phyloP scores from a whole-genome alignment of 2,113 vertebrate genomes.

The Malurus alboscapulatus region DNA sequence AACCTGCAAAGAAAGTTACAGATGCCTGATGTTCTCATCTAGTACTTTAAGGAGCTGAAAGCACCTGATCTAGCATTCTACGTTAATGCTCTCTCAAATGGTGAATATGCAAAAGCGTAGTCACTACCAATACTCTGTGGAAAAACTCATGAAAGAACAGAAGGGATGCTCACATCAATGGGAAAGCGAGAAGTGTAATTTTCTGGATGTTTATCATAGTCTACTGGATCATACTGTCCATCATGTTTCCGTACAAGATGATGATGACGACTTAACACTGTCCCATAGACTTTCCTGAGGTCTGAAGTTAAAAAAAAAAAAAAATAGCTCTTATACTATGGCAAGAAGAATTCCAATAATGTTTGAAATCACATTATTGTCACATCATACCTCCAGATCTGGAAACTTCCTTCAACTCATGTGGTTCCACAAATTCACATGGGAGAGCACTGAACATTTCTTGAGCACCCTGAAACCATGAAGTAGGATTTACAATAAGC shows the following conservation, averaged over 20 bases:
- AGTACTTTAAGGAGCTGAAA: background rate
- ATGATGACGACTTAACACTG: slow-evolving; percentile 94
- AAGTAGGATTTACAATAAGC: background rate
- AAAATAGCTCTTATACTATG: background rate
- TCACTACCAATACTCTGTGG: background rate
- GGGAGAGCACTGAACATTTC: slow-evolving; percentile 93
- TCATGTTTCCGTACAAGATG: slow-evolving; percentile 93
- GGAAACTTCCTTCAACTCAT: slow-evolving; percentile 90
- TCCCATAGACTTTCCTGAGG: slow-evolving; percentile 90
- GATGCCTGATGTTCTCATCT: background rate
- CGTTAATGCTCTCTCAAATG: background rate
- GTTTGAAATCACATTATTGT: background rate
- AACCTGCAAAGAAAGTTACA: slow-evolving; percentile 77
- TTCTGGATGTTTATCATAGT: slow-evolving; percentile 91
- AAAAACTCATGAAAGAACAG: background rate
- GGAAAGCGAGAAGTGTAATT: slow-evolving; percentile 91
- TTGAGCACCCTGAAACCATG: slow-evolving; percentile 86
- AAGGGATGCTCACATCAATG: slow-evolving; percentile 82
- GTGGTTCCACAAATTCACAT: slow-evolving; percentile 93
- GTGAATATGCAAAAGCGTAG: background rate
- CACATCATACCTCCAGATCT: slow-evolving; percentile 82
- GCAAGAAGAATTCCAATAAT: background rate
- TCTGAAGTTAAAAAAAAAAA: slow-evolving; percentile 71
- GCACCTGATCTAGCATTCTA: background rate
- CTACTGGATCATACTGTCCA: slow-evolving; percentile 86